phyloP scores from a whole-genome alignment of 2,113 vertebrate genomes.

The Meriones unguiculatus region DNA sequence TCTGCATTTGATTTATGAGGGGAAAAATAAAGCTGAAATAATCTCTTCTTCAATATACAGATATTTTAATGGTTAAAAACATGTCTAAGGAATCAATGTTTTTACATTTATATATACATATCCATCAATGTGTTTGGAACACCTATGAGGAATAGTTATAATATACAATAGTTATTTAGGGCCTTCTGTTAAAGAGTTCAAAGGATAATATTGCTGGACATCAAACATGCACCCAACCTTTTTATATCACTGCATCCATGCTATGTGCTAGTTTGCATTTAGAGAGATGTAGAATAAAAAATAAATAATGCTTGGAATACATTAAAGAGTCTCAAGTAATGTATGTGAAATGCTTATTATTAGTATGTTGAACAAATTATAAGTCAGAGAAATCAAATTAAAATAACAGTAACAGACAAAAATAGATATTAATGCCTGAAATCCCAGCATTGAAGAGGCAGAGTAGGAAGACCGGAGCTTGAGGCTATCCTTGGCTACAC shows the following conservation, averaged over 20 bases:
- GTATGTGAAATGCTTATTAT: background rate
- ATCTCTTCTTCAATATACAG: slow-evolving; percentile 6
- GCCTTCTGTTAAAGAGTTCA: background rate
- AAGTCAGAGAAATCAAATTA: background rate
- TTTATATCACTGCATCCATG: background rate
- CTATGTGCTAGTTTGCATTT: background rate
- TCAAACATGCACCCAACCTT: background rate
- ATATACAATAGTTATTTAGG: background rate
- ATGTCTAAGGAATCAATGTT: background rate
- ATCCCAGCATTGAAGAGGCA: background rate
- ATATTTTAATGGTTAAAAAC: slow-evolving; percentile 22
- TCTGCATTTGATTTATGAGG: slow-evolving; percentile 56
- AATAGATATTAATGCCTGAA: background rate
- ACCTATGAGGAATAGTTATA: slow-evolving; percentile 27
- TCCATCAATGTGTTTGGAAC: background rate
- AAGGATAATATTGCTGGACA: slow-evolving; percentile 12
- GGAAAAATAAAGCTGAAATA: slow-evolving; percentile 21
- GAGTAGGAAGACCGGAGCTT: background rate
- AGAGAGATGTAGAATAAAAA: background rate
- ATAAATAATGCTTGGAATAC: slow-evolving; percentile 15
- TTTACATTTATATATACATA: background rate
- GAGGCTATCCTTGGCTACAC: background rate
- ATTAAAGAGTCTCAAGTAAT: background rate
- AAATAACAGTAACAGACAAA: background rate
- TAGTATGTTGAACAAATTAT: background rate